Evolutionary conservation across 2,113 vertebrate genomes (phyloP).

Genomic region (Meleagris gallopavo): DNA sequence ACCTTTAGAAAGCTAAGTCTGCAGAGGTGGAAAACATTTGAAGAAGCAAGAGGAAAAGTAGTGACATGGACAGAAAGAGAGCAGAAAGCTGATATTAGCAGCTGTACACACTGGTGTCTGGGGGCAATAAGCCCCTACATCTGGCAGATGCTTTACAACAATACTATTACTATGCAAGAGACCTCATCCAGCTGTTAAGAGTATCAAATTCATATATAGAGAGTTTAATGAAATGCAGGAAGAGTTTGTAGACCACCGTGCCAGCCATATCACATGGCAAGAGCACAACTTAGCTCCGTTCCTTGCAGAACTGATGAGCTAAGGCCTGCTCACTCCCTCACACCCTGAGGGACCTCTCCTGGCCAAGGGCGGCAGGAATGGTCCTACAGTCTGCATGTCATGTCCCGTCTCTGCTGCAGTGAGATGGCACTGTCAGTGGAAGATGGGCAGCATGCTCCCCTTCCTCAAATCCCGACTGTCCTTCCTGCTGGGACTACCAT

Average conservation of each 20-base stretch:
- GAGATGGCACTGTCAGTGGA: background rate
- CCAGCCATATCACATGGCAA: background rate
- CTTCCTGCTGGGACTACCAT: background rate
- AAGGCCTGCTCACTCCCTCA: background rate
- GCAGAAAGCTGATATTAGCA: conserved; percentile 59
- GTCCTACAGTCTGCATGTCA: background rate
- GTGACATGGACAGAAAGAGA: background rate
- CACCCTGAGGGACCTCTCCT: background rate
- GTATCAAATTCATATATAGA: conserved; percentile 52
- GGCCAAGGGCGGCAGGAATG: fast-evolving
- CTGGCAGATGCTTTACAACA: conserved; percentile 59
- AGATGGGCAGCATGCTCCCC: background rate
- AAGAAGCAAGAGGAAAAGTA: background rate
- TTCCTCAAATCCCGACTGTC: background rate
- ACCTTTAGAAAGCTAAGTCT: background rate
- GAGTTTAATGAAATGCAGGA: conserved; percentile 45
- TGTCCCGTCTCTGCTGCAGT: background rate
- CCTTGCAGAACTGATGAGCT: background rate
- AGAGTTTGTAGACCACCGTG: conserved; percentile 42
- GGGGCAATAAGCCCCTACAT: conserved; percentile 54
- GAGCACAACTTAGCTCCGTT: background rate
- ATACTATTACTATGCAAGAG: conserved; percentile 60
- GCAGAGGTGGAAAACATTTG: background rate
- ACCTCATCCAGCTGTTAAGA: conserved; percentile 70
- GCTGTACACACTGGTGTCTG: conserved; percentile 56